A percentile compares a stretch with the other conserved stretches of the same genome.
These are phyloP conservation scores for Cabera pusaria DNA, from an alignment of 2,888 invertebrate species.

Conservation along the genomic window DNA sequence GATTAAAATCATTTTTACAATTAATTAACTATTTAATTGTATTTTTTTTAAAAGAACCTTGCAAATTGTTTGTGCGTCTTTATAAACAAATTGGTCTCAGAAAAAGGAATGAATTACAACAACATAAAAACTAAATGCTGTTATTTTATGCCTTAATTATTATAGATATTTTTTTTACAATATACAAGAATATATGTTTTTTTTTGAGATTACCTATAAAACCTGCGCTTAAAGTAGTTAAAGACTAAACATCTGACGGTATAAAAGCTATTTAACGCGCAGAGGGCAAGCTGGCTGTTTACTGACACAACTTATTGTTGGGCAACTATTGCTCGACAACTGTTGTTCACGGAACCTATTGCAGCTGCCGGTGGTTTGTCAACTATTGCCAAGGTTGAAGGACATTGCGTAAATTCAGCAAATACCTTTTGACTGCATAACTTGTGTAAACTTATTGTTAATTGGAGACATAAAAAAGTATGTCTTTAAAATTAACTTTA, in stretches of 20 bases:
- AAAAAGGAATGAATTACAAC: conserved; percentile 47
- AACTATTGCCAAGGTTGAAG: not conserved
- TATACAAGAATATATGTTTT: conserved; percentile 55
- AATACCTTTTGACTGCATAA: no score
- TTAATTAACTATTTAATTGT: no score
- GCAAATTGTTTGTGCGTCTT: conserved; percentile 59
- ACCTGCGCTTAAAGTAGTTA: conserved; percentile 47
- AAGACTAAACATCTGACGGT: conserved; percentile 16
- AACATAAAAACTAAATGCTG: conserved; percentile 30
- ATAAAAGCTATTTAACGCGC: conserved; percentile 39
- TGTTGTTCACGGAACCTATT: conserved; percentile 7
- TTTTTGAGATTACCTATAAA: conserved; percentile 66
- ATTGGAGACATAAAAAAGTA: no score
- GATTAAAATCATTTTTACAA: conserved; percentile 44
- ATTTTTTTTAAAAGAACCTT: conserved; percentile 36
- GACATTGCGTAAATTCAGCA: no score
- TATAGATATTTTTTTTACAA: conserved; percentile 45
- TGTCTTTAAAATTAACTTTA: no score
- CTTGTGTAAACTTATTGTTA: no score
- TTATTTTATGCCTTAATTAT: conserved; percentile 34
- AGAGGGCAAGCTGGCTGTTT: conserved; percentile 9
- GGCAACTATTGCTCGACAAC: conserved; percentile 3
- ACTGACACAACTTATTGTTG: no score
- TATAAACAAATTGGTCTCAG: conserved; percentile 32
- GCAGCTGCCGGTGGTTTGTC: no score